Percentiles rank a stretch among this genome's conserved stretches.
phyloP scores from a whole-genome alignment of 2,888 invertebrate genomes.

The Leptogaster cylindrica region DNA sequence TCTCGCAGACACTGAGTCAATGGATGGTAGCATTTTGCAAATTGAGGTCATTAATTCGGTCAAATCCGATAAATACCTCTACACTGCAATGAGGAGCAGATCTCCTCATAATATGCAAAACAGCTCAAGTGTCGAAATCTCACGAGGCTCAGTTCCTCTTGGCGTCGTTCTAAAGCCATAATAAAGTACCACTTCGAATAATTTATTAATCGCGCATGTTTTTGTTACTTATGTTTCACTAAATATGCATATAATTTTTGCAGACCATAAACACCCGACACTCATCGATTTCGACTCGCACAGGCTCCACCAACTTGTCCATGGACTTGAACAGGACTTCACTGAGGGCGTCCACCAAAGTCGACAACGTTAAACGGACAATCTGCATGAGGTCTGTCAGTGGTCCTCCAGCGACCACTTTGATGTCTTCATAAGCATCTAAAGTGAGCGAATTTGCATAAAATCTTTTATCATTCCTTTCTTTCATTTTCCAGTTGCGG shows the following conservation, averaged over 20 bases:
- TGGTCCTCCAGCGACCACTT: conserved; percentile 20
- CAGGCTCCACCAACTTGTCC: conserved; percentile 19
- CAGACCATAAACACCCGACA: conserved; percentile 57
- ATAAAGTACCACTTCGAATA: neutral
- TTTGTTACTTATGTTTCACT: neutral
- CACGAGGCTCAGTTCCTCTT: too few species aligned
- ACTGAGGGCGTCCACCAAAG: conserved; percentile 14
- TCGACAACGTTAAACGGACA: conserved; percentile 23
- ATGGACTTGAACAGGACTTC: neutral
- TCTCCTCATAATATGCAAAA: conserved; percentile 2
- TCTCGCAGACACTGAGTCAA: neutral
- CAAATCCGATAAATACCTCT: neutral
- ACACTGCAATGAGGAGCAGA: neutral
- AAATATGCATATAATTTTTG: neutral
- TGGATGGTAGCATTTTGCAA: too few species aligned
- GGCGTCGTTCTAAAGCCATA: neutral
- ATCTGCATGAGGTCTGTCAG: conserved; percentile 45
- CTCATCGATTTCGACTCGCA: conserved; percentile 57
- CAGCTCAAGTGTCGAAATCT: conserved; percentile 5
- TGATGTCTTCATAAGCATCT: conserved; percentile 46
- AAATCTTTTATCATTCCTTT: conserved; percentile 24
- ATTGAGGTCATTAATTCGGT: conserved; percentile 2
- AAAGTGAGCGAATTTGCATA: conserved; percentile 44
- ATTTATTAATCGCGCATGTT: conserved; percentile 19
- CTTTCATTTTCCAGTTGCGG: conserved; percentile 42